Conservation (phyloP, 1,140 invertebrate genomes). For the Adoxophyes honmai region DNA sequence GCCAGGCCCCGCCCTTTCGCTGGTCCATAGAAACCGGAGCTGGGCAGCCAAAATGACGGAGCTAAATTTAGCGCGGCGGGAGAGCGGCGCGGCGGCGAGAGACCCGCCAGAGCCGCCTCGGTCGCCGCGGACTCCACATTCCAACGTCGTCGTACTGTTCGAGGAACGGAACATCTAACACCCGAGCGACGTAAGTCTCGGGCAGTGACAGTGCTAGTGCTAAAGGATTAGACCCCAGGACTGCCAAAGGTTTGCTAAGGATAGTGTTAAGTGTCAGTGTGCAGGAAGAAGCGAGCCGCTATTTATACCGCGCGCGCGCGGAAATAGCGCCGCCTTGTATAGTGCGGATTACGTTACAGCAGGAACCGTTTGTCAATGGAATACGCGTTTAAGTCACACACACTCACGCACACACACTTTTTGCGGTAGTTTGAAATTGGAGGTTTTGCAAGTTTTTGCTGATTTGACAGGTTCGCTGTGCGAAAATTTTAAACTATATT, state of each 20-base stretch:
- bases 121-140: slow-evolving; percentile 76
- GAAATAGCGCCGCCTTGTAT: slow-evolving; percentile 62
- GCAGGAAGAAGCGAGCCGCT: slow-evolving; percentile 26
- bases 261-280: slow-evolving; percentile 17
- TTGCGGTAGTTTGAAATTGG: background rate
- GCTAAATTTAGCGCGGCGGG: slow-evolving; percentile 56
- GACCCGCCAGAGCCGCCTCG: slow-evolving; percentile 67
- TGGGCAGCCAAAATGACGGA: slow-evolving; percentile 65
- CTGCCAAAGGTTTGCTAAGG: slow-evolving; percentile 20
- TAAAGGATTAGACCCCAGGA: slow-evolving; percentile 28
- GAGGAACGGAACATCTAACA: slow-evolving; percentile 61
- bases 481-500: no score
- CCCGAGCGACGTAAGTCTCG: slow-evolving; percentile 73
- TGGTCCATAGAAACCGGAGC: slow-evolving; percentile 59
- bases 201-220: slow-evolving; percentile 50
- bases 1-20: slow-evolving; percentile 25
- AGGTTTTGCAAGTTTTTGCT: no score
- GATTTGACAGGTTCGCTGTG: no score
- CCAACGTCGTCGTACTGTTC: slow-evolving; percentile 71
- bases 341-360: slow-evolving; percentile 63
- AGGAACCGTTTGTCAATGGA: background rate
- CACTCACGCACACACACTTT: background rate
- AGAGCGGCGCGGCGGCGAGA: slow-evolving; percentile 17
- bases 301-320: slow-evolving; percentile 54
- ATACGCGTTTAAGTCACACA: background rate